Percentiles rank a stretch among this genome's conserved stretches.
Conservation (phyloP, 2,797 vertebrate species). For the Cynopterus sphinx region DNA sequence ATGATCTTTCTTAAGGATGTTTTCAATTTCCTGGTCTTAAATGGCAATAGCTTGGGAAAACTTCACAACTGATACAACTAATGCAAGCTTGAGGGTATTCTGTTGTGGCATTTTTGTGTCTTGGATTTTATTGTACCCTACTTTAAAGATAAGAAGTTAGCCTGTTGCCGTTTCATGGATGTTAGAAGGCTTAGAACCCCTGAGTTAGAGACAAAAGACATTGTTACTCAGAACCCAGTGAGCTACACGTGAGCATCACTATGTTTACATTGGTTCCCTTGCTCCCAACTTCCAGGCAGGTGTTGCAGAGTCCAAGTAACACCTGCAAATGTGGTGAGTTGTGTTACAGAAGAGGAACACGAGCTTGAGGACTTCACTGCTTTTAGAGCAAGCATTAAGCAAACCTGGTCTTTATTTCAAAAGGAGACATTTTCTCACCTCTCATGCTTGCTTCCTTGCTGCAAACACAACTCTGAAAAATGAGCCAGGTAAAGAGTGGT, state of each 20-base stretch:
- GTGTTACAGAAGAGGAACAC: neutral
- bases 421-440: neutral
- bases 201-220: neutral
- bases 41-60: neutral
- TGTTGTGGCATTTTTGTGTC: neutral
- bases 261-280: neutral
- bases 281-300: neutral
- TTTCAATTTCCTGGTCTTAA: neutral
- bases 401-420: neutral
- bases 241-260: neutral
- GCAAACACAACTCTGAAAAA: neutral
- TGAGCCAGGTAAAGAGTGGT: neutral
- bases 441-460: neutral
- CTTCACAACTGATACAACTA: neutral
- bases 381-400: neutral
- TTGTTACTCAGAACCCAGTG: neutral
- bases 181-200: neutral
- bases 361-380: neutral
- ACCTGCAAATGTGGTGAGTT: neutral
- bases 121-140: neutral
- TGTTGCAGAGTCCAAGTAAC: neutral
- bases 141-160: slow-evolving; percentile 5
- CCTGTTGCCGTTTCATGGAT: neutral
- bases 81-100: neutral
- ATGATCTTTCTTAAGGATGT: neutral